A percentile compares a stretch with the other conserved stretches of the same genome.
Conservation (phyloP, 2,888 invertebrate species). For the Dromius quadrimaculatus region DNA sequence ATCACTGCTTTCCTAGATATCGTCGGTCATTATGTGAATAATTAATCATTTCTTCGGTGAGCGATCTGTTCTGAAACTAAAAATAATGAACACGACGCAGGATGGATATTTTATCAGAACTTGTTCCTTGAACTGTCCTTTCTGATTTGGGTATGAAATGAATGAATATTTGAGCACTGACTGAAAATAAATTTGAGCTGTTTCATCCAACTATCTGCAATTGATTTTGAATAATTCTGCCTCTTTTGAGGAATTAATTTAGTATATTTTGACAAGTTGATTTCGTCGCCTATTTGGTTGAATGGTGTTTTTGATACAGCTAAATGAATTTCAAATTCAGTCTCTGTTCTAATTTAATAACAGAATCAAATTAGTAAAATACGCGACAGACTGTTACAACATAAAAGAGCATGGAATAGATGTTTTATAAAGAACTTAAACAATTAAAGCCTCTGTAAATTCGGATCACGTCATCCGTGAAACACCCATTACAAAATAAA, state of each 20-base stretch:
- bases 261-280: background rate
- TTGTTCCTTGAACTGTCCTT: too few species aligned
- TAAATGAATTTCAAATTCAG: conserved; percentile 12
- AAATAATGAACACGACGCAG: conserved; percentile 30
- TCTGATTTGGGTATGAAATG: conserved; percentile 5
- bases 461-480: conserved; percentile 43
- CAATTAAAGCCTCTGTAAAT: conserved; percentile 38
- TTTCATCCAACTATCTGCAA: too few species aligned
- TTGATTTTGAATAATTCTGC: background rate
- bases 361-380: conserved; percentile 19
- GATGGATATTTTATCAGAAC: too few species aligned
- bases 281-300: background rate
- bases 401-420: conserved; percentile 35
- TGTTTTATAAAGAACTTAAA: conserved; percentile 42
- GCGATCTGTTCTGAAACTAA: background rate
- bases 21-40: conserved; percentile 26
- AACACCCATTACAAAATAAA: conserved; percentile 46
- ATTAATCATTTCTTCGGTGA: conserved; percentile 30
- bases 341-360: conserved; percentile 16
- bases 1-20: background rate
- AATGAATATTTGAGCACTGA: background rate
- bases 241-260: too few species aligned
- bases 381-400: conserved; percentile 1
- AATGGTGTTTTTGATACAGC: background rate
- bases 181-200: too few species aligned